phyloP scores from a whole-genome alignment of 30 jellyfish, hydroid and myxozoan genomes.

The Nemopilema nomurai region DNA sequence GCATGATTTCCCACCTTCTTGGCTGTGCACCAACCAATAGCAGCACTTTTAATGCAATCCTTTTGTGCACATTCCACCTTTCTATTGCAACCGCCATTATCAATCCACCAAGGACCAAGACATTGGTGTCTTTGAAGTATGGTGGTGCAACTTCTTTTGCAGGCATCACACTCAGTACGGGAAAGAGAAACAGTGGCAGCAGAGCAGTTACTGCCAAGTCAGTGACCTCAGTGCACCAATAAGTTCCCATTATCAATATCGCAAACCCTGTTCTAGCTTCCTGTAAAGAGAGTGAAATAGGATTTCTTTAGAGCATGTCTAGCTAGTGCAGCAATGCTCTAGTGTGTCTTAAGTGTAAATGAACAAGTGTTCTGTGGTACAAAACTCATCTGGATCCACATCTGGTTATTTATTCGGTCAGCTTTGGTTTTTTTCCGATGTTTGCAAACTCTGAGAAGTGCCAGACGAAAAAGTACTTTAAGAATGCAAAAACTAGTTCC shows the following conservation, averaged over 20 bases:
- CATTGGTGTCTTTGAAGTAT: conserved; percentile 95
- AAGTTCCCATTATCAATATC: conserved; percentile 86
- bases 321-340: no score
- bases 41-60: conserved; percentile 88
- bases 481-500: no score
- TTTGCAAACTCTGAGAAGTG: no score
- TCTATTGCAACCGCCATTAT: conserved; percentile 97
- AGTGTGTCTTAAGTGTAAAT: no score
- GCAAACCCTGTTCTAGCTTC: conserved; percentile 87
- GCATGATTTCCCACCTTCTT: conserved; percentile 59
- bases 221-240: conserved; percentile 95
- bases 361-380: no score
- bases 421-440: no score
- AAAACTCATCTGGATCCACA: no score
- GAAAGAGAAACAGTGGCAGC: conserved; percentile 85
- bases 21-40: conserved; percentile 97
- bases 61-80: conserved; percentile 96
- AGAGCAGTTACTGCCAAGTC: conserved; percentile 95
- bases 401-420: no score
- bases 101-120: conserved; percentile 91
- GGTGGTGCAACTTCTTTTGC: conserved; percentile 87
- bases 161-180: conserved; percentile 81
- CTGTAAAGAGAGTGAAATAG: conserved; percentile 36
- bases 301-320: no score
- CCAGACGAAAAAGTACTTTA: no score